phyloP scores from a whole-genome alignment of 2,797 vertebrate genomes.

The Acomys russatus region DNA sequence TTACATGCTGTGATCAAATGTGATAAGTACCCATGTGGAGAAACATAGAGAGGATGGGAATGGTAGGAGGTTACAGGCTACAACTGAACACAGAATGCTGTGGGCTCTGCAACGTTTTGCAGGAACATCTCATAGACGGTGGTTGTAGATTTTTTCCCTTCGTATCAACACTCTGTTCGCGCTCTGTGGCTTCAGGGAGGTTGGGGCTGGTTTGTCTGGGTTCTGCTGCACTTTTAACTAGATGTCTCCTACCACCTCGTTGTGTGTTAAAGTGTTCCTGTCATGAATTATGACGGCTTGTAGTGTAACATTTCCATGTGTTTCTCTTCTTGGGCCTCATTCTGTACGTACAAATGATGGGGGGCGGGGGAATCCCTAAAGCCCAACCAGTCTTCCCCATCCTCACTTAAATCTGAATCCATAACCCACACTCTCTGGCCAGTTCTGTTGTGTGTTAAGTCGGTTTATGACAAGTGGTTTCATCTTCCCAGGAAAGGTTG shows the following conservation, averaged over 20 bases:
- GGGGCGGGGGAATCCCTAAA: slow-evolving; percentile 43
- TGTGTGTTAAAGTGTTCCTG: neutral
- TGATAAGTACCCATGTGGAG: neutral
- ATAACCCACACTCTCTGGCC: neutral
- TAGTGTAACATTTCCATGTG: neutral
- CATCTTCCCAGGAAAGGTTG: slow-evolving; percentile 17
- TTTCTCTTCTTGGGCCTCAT: slow-evolving; percentile 19
- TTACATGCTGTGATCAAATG: neutral
- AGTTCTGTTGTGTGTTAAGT: neutral
- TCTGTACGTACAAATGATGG: neutral
- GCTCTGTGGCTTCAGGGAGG: neutral
- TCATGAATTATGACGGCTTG: neutral
- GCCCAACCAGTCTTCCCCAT: neutral
- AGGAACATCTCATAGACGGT: neutral
- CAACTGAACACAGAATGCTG: neutral
- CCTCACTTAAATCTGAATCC: neutral
- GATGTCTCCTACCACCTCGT: neutral
- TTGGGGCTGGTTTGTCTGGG: neutral
- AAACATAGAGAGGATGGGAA: neutral
- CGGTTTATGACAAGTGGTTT: slow-evolving; percentile 8
- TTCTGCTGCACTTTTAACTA: neutral
- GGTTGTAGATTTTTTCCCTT: neutral
- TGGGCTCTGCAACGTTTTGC: neutral
- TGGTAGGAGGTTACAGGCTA: neutral
- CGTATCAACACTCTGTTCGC: neutral